phyloP scores from a whole-genome alignment of 2,797 vertebrate species.

The Artibeus lituratus region DNA sequence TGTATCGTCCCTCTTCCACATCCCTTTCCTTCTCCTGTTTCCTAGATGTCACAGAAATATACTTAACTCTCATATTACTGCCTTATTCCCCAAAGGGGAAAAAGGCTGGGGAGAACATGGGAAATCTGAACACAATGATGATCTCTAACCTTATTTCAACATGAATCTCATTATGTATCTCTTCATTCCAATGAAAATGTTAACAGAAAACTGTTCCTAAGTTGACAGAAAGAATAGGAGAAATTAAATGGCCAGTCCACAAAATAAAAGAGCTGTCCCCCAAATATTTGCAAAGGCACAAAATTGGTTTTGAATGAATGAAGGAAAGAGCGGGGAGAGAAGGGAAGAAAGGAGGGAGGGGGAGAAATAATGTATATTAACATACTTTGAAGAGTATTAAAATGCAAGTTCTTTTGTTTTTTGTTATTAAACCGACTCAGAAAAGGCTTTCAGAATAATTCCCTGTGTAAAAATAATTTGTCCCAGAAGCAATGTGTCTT shows the following conservation, averaged over 20 bases:
- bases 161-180: background rate
- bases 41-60: constrained; percentile 12
- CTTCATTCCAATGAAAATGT: background rate
- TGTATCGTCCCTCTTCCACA: constrained; percentile 53
- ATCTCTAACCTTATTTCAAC: background rate
- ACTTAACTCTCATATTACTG: background rate
- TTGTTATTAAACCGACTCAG: background rate
- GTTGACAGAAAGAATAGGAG: background rate
- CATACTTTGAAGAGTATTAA: background rate
- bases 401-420: background rate
- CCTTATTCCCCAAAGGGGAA: background rate
- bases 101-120: background rate
- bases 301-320: background rate
- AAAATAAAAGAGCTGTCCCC: background rate
- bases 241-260: background rate
- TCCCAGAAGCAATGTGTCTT: background rate
- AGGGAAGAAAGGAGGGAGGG: background rate
- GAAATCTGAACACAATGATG: background rate
- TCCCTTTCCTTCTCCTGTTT: background rate
- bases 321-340: too few relatives aligned
- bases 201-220: background rate
- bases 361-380: background rate
- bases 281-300: background rate
- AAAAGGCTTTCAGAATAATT: background rate
- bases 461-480: background rate